Percentiles rank a stretch among this genome's conserved stretches.
Evolutionary conservation across 2,113 vertebrate species (phyloP).

Genomic region (Anoura caudifer): DNA sequence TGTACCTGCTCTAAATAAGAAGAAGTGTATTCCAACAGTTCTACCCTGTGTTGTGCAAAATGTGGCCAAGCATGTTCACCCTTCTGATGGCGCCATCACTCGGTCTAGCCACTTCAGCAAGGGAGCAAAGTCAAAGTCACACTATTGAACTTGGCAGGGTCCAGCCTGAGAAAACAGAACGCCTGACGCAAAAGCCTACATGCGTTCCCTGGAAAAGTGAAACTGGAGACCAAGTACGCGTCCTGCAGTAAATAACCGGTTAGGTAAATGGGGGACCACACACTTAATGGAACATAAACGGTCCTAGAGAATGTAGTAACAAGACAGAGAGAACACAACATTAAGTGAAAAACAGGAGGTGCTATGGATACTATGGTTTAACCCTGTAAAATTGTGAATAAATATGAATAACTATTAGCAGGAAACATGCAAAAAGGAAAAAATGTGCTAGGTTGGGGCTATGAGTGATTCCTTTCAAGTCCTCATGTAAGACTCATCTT

Average conservation of each 20-base stretch:
- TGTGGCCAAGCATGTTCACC: neutral
- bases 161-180: constrained; percentile 30
- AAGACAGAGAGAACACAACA: neutral
- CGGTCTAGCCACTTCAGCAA: neutral
- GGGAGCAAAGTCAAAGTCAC: neutral
- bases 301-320: neutral
- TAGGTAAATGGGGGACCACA: neutral
- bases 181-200: neutral
- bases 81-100: neutral
- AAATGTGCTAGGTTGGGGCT: neutral
- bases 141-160: neutral
- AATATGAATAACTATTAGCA: neutral
- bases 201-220: neutral
- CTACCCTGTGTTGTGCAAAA: neutral
- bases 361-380: neutral
- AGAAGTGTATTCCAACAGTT: neutral
- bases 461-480: neutral
- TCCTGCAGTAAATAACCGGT: neutral
- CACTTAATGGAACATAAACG: neutral
- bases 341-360: neutral
- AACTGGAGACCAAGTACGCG: neutral
- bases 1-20: neutral
- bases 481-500: neutral
- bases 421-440: neutral
- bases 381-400: neutral